Conservation (phyloP, 2,113 vertebrate species). For the Brachypodius melanocephalos region DNA sequence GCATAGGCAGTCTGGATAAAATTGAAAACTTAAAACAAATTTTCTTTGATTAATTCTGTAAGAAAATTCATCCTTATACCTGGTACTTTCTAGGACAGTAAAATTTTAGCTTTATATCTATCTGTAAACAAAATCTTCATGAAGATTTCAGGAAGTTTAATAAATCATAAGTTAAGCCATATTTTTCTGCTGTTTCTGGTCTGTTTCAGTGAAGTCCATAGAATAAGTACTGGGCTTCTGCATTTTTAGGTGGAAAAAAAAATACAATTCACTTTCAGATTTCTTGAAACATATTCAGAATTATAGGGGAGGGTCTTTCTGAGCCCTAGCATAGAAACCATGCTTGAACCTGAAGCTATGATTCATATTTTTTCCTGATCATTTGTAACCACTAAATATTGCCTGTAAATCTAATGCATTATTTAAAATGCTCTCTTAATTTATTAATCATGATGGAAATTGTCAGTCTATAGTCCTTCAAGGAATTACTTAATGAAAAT, state of each 20-base stretch:
- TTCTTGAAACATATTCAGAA: not conserved
- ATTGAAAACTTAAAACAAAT: not conserved
- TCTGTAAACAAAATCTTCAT: not conserved
- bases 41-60: not conserved
- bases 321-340: not conserved
- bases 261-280: not conserved
- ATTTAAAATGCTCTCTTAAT: not conserved
- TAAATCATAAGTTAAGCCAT: not conserved
- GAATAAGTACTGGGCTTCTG: not conserved
- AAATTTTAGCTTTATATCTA: not conserved
- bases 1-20: not conserved
- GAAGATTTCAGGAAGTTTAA: not conserved
- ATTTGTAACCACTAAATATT: not conserved
- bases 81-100: not conserved
- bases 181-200: not conserved
- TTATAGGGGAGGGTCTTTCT: not conserved
- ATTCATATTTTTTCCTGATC: not conserved
- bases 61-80: not conserved
- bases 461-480: not conserved
- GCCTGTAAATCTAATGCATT: not conserved
- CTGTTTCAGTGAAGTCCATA: not conserved
- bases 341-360: not conserved
- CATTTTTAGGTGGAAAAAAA: not conserved
- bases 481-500: not conserved
- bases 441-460: not conserved